A percentile compares a stretch with the other conserved stretches of the same genome.
Conservation (phyloP, 1,140 invertebrate species). For the Asbolus verrucosus region DNA sequence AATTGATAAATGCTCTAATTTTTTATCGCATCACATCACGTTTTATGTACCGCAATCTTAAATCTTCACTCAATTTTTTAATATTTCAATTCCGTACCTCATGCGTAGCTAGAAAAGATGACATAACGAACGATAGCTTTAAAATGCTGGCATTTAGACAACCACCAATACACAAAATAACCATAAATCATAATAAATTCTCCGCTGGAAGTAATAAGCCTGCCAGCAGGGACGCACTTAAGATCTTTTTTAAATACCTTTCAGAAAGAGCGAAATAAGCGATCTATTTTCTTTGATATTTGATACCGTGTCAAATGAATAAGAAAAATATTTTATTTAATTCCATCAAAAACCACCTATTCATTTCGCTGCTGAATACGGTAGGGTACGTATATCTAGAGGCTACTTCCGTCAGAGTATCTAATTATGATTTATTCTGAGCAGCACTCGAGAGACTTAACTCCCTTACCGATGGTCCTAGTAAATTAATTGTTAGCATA, state of each 20-base stretch:
- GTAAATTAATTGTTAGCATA: too few relatives aligned
- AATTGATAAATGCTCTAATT: constrained; percentile 34
- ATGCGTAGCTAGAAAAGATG: neutral
- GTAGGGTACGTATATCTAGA: too few relatives aligned
- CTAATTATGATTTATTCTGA: too few relatives aligned
- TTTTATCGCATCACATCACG: constrained; percentile 11
- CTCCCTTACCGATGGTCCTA: too few relatives aligned
- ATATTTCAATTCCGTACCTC: neutral
- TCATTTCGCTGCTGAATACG: too few relatives aligned
- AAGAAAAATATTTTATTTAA: constrained; percentile 7
- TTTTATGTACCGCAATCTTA: constrained; percentile 25
- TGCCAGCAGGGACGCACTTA: neutral
- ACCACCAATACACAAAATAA: neutral
- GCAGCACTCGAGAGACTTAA: too few relatives aligned
- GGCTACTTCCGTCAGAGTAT: too few relatives aligned
- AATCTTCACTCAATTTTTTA: constrained; percentile 23
- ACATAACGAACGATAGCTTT: too few relatives aligned
- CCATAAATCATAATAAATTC: neutral
- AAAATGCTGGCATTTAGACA: neutral
- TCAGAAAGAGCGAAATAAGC: neutral
- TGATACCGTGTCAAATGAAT: too few relatives aligned
- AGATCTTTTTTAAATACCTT: neutral
- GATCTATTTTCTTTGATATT: too few relatives aligned
- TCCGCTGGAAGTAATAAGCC: neutral
- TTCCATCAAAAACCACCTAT: too few relatives aligned